Conservation (phyloP, 2,113 vertebrate species). For the Formicarius rufipectus region DNA sequence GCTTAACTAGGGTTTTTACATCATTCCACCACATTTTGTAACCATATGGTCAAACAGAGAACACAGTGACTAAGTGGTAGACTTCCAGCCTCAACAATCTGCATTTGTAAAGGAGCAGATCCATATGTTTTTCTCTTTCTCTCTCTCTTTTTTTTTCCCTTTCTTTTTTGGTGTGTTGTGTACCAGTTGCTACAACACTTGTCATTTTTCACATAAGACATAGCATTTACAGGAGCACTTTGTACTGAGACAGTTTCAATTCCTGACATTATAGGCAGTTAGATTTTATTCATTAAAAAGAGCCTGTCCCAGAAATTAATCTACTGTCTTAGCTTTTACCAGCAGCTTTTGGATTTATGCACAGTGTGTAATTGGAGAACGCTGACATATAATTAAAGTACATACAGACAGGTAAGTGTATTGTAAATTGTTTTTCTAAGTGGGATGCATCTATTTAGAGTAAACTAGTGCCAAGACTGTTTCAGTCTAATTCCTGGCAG, state of each 20-base stretch:
- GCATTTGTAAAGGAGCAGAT: conserved; percentile 41
- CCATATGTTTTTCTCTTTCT: background rate
- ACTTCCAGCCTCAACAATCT: conserved; percentile 59
- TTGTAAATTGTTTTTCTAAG: background rate
- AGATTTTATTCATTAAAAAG: background rate
- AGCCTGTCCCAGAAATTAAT: background rate
- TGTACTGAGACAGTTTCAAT: background rate
- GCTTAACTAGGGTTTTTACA: background rate
- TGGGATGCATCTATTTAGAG: background rate
- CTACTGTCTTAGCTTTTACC: background rate
- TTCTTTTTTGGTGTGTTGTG: background rate
- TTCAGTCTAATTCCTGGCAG: background rate
- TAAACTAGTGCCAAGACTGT: background rate
- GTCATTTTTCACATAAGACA: background rate
- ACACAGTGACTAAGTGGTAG: conserved; percentile 61
- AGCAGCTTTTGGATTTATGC: background rate
- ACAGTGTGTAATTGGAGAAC: background rate
- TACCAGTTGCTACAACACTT: background rate
- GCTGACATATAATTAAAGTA: background rate
- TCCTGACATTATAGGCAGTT: background rate
- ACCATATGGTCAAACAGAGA: conserved; percentile 44
- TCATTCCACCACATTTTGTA: conserved; percentile 14
- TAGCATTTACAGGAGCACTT: background rate
- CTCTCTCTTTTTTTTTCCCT: background rate
- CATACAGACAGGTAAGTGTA: background rate